Conservation (phyloP, 1,140 invertebrate species). For the Sitodiplosis mosellana region DNA sequence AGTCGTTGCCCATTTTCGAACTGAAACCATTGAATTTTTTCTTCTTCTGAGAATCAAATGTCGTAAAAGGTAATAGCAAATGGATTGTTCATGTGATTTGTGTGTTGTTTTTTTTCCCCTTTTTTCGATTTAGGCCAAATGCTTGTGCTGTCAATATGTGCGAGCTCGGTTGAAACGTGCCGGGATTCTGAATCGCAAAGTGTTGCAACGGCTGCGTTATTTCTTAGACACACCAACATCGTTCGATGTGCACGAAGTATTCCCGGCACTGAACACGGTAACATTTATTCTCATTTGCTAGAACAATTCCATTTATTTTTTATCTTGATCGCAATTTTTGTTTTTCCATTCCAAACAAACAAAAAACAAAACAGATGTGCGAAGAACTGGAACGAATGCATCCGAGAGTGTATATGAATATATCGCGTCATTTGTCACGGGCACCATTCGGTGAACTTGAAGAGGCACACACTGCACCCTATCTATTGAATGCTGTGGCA, state of each 20-base stretch:
- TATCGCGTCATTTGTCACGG: constrained; percentile 33
- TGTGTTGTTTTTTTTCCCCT: no score
- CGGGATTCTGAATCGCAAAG: constrained; percentile 22
- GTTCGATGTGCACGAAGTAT: constrained; percentile 21
- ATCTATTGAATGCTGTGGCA: constrained; percentile 37
- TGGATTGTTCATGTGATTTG: no score
- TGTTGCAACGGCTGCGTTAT: constrained; percentile 17
- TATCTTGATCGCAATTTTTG: neutral
- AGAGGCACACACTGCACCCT: constrained; percentile 32
- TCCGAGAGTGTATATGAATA: constrained; percentile 39
- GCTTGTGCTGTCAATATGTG: constrained; percentile 22
- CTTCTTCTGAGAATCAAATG: no score
- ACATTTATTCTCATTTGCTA: constrained; percentile 4
- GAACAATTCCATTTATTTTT: neutral
- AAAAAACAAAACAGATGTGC: constrained; percentile 14
- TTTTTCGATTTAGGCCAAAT: constrained; percentile 15
- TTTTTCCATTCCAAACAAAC: neutral
- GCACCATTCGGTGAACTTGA: constrained; percentile 12
- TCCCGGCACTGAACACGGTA: constrained; percentile 22
- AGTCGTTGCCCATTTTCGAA: no score
- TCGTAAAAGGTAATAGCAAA: no score
- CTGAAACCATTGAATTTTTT: no score
- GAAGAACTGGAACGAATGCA: constrained; percentile 40
- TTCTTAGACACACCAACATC: constrained; percentile 19
- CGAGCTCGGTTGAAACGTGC: constrained; percentile 19